phyloP scores from a whole-genome alignment of 1,140 invertebrate genomes.

The Drosophila chauvacae region DNA sequence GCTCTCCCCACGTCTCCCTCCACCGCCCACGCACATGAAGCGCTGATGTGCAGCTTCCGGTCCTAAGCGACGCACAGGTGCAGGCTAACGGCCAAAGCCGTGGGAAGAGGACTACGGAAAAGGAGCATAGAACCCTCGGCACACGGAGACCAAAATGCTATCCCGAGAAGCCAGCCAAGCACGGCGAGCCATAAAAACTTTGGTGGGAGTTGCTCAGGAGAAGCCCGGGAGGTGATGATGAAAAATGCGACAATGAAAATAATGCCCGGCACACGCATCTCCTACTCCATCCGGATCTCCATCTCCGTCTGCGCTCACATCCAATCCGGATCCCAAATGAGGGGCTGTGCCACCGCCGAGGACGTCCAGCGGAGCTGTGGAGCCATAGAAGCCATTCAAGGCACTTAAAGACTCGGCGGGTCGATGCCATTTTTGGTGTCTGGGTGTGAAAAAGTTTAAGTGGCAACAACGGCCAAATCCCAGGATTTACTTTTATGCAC shows the following conservation, averaged over 20 bases:
- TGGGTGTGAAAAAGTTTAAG: conserved; percentile 83
- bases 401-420: conserved; percentile 72
- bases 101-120: conserved; percentile 7
- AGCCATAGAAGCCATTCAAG: conserved; percentile 48
- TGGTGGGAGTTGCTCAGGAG: conserved; percentile 30
- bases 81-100: conserved; percentile 48
- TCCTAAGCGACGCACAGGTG: conserved; percentile 77
- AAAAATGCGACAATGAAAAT: conserved; percentile 84
- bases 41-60: conserved; percentile 76
- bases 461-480: conserved; percentile 78
- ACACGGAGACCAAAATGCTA: conserved; percentile 5
- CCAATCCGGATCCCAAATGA: conserved; percentile 25
- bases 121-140: conserved; percentile 7
- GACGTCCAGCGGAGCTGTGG: conserved; percentile 45
- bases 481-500: conserved; percentile 82
- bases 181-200: conserved; percentile 72
- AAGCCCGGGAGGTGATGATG: conserved; percentile 67
- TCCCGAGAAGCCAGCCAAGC: conserved; percentile 45
- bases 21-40: conserved; percentile 62
- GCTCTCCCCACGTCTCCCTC: conserved; percentile 9
- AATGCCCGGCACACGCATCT: conserved; percentile 72
- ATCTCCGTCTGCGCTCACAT: conserved; percentile 8
- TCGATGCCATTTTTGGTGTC: conserved; percentile 59
- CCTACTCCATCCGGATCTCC: conserved; percentile 15
- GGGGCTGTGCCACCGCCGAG: conserved; percentile 22